phyloP scores from a whole-genome alignment of 2,797 vertebrate species.

The Miichthys miiuy region DNA sequence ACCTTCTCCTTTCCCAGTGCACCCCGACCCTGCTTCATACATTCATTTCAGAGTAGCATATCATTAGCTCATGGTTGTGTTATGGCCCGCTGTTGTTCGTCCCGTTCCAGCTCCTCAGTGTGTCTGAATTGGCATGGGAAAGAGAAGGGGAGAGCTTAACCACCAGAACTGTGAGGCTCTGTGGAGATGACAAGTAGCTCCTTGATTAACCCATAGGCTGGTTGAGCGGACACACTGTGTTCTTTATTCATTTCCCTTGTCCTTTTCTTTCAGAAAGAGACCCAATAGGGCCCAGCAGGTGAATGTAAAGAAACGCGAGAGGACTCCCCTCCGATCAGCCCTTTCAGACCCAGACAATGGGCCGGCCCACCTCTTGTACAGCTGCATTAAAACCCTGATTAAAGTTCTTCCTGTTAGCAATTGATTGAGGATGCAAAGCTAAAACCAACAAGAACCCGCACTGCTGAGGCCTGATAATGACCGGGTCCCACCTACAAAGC shows the following conservation, averaged over 20 bases:
- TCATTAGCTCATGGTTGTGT: slow-evolving; percentile 91
- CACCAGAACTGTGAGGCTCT: slow-evolving; percentile 89
- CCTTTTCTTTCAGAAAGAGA: slow-evolving; percentile 94
- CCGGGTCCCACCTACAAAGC: slow-evolving; percentile 85
- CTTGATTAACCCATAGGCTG: slow-evolving; percentile 90
- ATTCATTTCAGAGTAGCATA: slow-evolving; percentile 70
- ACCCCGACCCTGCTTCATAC: slow-evolving; percentile 28
- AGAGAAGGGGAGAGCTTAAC: slow-evolving; percentile 82
- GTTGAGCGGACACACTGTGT: slow-evolving; percentile 87
- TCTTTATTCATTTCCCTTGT: slow-evolving; percentile 92
- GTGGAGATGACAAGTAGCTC: slow-evolving; percentile 92
- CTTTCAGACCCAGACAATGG: slow-evolving; percentile 92
- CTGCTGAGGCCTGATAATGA: slow-evolving; percentile 88
- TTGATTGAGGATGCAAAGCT: slow-evolving; percentile 93
- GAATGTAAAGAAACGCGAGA: slow-evolving; percentile 98
- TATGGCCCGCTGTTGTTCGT: slow-evolving; percentile 82
- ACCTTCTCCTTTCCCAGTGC: slow-evolving; percentile 21
- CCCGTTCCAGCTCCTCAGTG: slow-evolving; percentile 87
- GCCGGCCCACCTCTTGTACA: slow-evolving; percentile 88
- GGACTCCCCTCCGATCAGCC: slow-evolving; percentile 84
- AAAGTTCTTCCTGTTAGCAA: slow-evolving; percentile 93
- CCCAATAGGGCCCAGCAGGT: slow-evolving; percentile 98
- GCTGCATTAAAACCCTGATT: slow-evolving; percentile 95
- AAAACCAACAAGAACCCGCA: slow-evolving; percentile 92
- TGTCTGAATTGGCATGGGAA: slow-evolving; percentile 90